These are phyloP conservation scores for Prunella strophiata DNA, from an alignment of 2,797 vertebrate species.

Conservation along the genomic window DNA sequence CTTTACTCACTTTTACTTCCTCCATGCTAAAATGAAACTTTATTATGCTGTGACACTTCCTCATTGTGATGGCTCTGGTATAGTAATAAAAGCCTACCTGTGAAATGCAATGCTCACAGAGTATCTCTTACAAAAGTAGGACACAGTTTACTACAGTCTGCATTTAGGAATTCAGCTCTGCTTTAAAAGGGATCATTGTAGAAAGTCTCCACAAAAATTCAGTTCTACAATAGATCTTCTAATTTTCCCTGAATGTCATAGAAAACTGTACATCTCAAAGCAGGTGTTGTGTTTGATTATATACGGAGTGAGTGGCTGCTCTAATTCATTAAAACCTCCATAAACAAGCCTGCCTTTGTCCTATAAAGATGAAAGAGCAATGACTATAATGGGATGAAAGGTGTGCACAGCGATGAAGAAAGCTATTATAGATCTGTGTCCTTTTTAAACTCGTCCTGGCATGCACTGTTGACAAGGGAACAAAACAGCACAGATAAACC, in stretches of 20 bases:
- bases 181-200: constrained; percentile 56
- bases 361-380: constrained; percentile 76
- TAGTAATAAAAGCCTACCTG: constrained; percentile 70
- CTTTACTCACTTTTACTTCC: background rate
- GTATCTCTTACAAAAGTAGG: constrained; percentile 62
- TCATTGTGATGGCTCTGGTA: constrained; percentile 18
- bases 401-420: constrained; percentile 74
- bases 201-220: constrained; percentile 39
- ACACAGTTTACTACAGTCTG: constrained; percentile 50
- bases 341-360: constrained; percentile 81
- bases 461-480: constrained; percentile 68
- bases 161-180: constrained; percentile 45
- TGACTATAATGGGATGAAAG: constrained; percentile 77
- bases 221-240: constrained; percentile 60
- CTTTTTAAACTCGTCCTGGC: constrained; percentile 72
- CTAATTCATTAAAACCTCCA: constrained; percentile 68
- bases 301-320: constrained; percentile 50
- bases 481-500: constrained; percentile 56
- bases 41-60: constrained; percentile 32
- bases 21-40: background rate
- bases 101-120: constrained; percentile 38
- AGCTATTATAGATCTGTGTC: constrained; percentile 73
- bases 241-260: constrained; percentile 62
- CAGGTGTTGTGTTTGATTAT: constrained; percentile 61
- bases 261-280: constrained; percentile 68